A percentile compares a stretch with the other conserved stretches of the same genome.
Evolutionary conservation across 2,888 invertebrate species (phyloP).

Genomic region (Xylocampa areola): DNA sequence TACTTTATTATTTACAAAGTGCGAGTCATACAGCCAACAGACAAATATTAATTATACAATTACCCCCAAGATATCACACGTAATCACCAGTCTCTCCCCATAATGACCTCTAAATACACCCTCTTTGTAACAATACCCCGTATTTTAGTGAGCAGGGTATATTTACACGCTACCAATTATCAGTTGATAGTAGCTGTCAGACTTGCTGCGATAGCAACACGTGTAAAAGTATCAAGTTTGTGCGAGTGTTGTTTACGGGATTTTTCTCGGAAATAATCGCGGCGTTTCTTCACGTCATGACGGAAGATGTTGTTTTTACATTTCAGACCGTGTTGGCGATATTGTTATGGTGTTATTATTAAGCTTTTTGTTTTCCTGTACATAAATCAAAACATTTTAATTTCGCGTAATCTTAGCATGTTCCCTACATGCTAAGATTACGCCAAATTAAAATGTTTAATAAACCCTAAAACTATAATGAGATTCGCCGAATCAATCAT

Average conservation of each 20-base stretch:
- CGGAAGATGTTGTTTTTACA: conserved; percentile 1
- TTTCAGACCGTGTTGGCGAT: too few species aligned
- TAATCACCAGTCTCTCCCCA: conserved; percentile 1
- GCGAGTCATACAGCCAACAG: neutral
- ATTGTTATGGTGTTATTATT: too few species aligned
- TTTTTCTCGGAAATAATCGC: conserved; percentile 19
- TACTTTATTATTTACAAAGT: neutral
- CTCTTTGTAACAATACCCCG: neutral
- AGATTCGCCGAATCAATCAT: too few species aligned
- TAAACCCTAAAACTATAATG: too few species aligned
- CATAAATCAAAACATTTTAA: too few species aligned
- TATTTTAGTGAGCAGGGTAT: neutral
- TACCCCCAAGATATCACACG: neutral
- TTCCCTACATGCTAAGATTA: too few species aligned
- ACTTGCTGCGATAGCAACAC: conserved; percentile 12
- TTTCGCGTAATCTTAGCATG: too few species aligned
- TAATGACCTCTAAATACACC: conserved; percentile 3
- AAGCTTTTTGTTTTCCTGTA: too few species aligned
- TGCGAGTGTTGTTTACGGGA: conserved; percentile 18
- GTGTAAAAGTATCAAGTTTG: conserved; percentile 13
- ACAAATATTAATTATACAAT: conserved; percentile 1
- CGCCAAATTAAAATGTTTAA: too few species aligned
- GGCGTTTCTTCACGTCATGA: neutral
- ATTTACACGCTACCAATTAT: conserved; percentile 11
- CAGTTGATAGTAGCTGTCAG: conserved; percentile 13